Base-by-base conservation (phyloP, 2,888 invertebrate genomes). In the Cenopis cana region DNA sequence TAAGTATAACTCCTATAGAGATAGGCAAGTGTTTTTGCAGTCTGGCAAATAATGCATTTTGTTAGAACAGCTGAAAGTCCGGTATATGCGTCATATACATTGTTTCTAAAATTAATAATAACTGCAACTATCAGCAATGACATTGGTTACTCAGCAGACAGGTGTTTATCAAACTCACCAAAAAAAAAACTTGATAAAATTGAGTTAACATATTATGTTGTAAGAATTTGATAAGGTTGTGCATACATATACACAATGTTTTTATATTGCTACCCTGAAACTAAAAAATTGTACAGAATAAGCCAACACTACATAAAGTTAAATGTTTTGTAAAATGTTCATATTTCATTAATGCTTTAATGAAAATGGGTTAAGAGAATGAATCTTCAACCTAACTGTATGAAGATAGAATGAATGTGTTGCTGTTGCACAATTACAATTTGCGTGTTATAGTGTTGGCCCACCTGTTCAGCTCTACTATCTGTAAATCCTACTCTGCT, bases 1-100 rank as follows among this genome's bases (percentile, higher is more conserved):
- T 95, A 93, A 95, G 95, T 94, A 68, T 55, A 50, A 17, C n/a
- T 14, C n/a, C n/a, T n/a, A n/a, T n/a, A n/a, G n/a, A 12, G 12
- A 5, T 46, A 5, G 8, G 46, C n/a, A 46, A 46, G n/a, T 46
- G n/a, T n/a, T 46, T 46, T 46, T 8, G n/a, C 46, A 46, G 46
- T 46, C 8, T 46, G 46, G 1, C n/a, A 8, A 46, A 8, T 46
- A n/a, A 1, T 56, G 17, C 17, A 33, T 56, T 41, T 59, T 49
- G 60, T 60, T 60, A 46, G 20, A 29, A 60, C 46, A 46, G 60
- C 46, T 60, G 60, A 17, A 46, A 29, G 14, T n/a, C n/a, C n/a
- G n/a, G 10, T 24, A 29, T 29, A 14, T 41, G 12, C 9, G 14
- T 60, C 29, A 17, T 5, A 17, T 60, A 60, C n/a, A 12, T 20